These are phyloP conservation scores for Meloidogyne floridensis DNA, from an alignment of 1,140 invertebrate species.

Conservation along the genomic window DNA sequence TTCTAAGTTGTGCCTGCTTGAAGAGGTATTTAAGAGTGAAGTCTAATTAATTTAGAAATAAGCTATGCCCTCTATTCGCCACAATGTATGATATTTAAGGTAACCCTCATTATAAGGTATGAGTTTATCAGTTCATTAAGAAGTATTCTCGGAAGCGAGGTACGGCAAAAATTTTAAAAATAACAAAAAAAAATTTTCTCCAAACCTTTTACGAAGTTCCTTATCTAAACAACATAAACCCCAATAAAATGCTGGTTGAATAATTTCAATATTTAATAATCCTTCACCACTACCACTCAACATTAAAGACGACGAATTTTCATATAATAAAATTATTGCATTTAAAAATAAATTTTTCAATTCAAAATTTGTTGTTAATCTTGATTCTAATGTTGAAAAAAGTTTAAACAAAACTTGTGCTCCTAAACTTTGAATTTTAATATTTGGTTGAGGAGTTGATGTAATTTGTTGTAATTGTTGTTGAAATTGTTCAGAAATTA, in stretches of 20 bases:
- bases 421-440: slow-evolving; percentile 25
- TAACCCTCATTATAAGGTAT: too few relatives aligned
- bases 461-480: slow-evolving; percentile 9
- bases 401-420: slow-evolving; percentile 29
- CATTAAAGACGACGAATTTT: not conserved
- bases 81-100: too few relatives aligned
- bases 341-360: slow-evolving; percentile 29
- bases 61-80: too few relatives aligned
- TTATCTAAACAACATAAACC: slow-evolving; percentile 35
- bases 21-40: too few relatives aligned
- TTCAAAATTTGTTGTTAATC: slow-evolving; percentile 30
- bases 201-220: slow-evolving; percentile 21
- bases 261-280: slow-evolving; percentile 15
- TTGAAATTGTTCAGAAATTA: not conserved
- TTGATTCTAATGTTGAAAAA: slow-evolving; percentile 18
- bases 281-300: not conserved
- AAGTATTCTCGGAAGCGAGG: too few relatives aligned
- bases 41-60: too few relatives aligned
- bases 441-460: not conserved
- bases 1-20: too few relatives aligned
- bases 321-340: slow-evolving; percentile 29
- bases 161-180: not conserved
- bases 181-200: not conserved
- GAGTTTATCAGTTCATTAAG: too few relatives aligned
- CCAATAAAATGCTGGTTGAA: slow-evolving; percentile 41